Base-by-base conservation (phyloP, 2,113 vertebrate genomes). In the Amia ocellicauda region DNA sequence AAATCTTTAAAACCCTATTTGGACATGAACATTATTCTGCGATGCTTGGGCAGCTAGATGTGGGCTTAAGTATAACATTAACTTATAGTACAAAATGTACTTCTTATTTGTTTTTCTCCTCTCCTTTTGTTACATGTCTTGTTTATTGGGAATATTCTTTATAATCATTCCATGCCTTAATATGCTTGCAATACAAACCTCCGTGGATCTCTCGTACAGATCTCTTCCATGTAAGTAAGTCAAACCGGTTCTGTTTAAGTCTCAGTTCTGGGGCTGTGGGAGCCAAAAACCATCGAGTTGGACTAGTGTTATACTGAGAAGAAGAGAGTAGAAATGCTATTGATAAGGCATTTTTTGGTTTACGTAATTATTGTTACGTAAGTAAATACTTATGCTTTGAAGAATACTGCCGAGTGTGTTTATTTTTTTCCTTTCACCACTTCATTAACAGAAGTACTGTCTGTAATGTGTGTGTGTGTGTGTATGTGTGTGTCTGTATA, bases 81-180 rank as follows among this genome's bases (percentile, higher is more conserved):
- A 94, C 92, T 94, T 96, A 92, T 95, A 95, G 91, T 91, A 89
- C 90, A 91, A 80, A 91, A 90, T 91, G 88, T 94, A 90, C 92
- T 89, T 95, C n/a, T n/a, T n/a, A n/a, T n/a, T n/a, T n/a, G n/a
- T n/a, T n/a, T n/a, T n/a, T n/a, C n/a, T n/a, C n/a, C n/a, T n/a
- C n/a, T n/a, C n/a, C n/a, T 93, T 91, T 93, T 91, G 85, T 92
- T 88, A 92, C 89, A 92, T 92, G 88, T 97, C 93, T 95, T 93
- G 91, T 94, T 93, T 94, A 91, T 92, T 85, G 89, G 91, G 89
- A 95, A 89, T 93, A 92, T 92, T 92, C 91, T 95, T 95, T 95
- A 83, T 94, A 96, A 94, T 95, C 97, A 98, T 99, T 99, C 97
- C 97, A 95, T 97, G 93, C 93, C 94, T 96, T 95, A 96, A 95